Base-by-base conservation (phyloP, 1,140 invertebrate genomes). In the Drosophila neocordata region DNA sequence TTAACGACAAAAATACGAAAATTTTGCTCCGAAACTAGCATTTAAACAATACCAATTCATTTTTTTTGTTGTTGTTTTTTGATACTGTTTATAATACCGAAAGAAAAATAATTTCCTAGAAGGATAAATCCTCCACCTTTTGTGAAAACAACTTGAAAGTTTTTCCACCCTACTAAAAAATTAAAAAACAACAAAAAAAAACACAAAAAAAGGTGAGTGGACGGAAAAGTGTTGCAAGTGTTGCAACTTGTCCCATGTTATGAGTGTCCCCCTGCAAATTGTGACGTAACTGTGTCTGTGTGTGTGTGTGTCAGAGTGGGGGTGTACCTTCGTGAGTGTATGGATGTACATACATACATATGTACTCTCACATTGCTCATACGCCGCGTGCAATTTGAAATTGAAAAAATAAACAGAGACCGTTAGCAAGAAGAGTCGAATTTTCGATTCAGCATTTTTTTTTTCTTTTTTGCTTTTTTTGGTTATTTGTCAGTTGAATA, bases 371-470 rank as follows among this genome's bases (percentile, higher is more conserved):
- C 59, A 85, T 85, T 87, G 83, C 82, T 85, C 78, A 85, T 85
- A 85, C 82, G 82, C 82, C 81, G 74, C 70, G 60, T 87, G 48
- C 71, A 48, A 57, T 48, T 44, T 41, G 7, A 66, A 67, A 79
- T 55, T 75, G 84, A 83, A 84, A 53, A 83, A 84, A 84, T 56
- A 84, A 84, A 76, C 58, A 58, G 57, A 74, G 70, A 56, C 41
- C 22, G 9, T 12, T 48, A 20, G 57, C n/a, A 48, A 15, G 15
- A 34, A 51, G 34, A 22, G 15, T n/a, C 72, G 51, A 56, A 24
- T 55, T 31, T 7, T 31, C 27, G 5, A 31, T 31, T 31, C 6
- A 31, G 27, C 27, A 31, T 31, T 31, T 31, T 31, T 31, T 3
- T 24, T 4, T 2, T 24, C 4, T 24, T 24, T 24, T 24, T 24